Percentiles rank a stretch among this genome's conserved stretches.
Conservation (phyloP, 1,140 invertebrate genomes). For the Heterodera carotae region DNA sequence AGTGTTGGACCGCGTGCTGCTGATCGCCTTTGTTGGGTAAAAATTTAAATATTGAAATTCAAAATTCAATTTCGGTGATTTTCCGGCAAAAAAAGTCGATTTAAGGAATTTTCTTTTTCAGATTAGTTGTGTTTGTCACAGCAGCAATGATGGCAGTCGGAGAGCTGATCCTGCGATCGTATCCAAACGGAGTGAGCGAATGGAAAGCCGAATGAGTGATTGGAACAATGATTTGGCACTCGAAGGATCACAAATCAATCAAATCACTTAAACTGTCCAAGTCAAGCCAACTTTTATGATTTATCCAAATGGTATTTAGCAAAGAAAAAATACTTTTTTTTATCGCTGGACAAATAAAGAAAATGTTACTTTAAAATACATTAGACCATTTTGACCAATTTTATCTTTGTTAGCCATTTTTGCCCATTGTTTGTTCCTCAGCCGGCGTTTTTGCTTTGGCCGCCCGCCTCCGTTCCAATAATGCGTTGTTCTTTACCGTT, state of each 20-base stretch:
- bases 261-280: too few relatives aligned
- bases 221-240: too few relatives aligned
- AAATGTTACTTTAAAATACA: too few relatives aligned
- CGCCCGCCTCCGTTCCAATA: slow-evolving; percentile 33
- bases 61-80: too few relatives aligned
- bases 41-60: too few relatives aligned
- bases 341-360: too few relatives aligned
- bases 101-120: slow-evolving; percentile 12
- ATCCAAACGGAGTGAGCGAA: slow-evolving; percentile 28
- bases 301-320: too few relatives aligned
- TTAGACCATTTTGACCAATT: too few relatives aligned
- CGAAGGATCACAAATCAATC: too few relatives aligned
- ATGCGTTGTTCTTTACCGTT: slow-evolving; percentile 25
- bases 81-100: neutral
- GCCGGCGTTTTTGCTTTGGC: neutral
- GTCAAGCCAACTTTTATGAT: too few relatives aligned
- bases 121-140: slow-evolving; percentile 57
- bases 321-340: too few relatives aligned
- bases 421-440: neutral
- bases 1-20: slow-evolving; percentile 60
- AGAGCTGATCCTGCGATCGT: slow-evolving; percentile 62
- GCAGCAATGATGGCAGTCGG: slow-evolving; percentile 62
- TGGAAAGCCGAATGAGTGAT: neutral
- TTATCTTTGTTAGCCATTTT: too few relatives aligned
- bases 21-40: slow-evolving; percentile 59